A percentile compares a stretch with the other conserved stretches of the same genome.
phyloP scores from a whole-genome alignment of 2,888 invertebrate genomes.

The Graphium colonna region DNA sequence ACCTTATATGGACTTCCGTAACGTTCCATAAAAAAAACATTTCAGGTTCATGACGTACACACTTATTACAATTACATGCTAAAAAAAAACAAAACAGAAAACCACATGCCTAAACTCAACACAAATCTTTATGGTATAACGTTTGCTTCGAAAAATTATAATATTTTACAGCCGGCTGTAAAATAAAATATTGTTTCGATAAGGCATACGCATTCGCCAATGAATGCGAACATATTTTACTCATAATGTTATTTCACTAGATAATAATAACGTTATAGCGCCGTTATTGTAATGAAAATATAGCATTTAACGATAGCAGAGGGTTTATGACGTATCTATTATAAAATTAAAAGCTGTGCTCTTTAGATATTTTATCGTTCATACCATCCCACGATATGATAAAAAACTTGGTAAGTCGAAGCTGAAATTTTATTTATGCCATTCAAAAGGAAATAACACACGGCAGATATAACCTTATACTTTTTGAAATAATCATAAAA shows the following conservation, averaged over 20 bases:
- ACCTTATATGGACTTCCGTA: no score
- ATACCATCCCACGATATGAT: not conserved
- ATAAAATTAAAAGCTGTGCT: not conserved
- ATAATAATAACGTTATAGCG: slow-evolving; percentile 1
- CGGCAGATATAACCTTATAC: no score
- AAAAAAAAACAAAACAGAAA: no score
- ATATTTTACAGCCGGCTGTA: slow-evolving; percentile 5
- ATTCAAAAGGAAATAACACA: no score
- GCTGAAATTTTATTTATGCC: no score
- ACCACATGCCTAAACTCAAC: no score
- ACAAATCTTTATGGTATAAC: not conserved
- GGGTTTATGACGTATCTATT: not conserved
- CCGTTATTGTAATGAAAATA: slow-evolving; percentile 8
- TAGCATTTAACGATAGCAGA: not conserved
- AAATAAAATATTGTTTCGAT: slow-evolving; percentile 11
- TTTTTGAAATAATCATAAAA: no score
- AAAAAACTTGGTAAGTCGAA: slow-evolving; percentile 4
- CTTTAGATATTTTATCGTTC: not conserved
- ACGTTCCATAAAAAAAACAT: no score
- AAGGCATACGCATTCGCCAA: not conserved
- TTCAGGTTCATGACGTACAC: no score
- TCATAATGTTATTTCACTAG: not conserved
- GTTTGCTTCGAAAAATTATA: not conserved
- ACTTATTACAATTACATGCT: no score
- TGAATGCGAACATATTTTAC: slow-evolving; percentile 1